Evolutionary conservation across 2,113 vertebrate genomes (phyloP).

Genomic region (Apodemus speciosus): DNA sequence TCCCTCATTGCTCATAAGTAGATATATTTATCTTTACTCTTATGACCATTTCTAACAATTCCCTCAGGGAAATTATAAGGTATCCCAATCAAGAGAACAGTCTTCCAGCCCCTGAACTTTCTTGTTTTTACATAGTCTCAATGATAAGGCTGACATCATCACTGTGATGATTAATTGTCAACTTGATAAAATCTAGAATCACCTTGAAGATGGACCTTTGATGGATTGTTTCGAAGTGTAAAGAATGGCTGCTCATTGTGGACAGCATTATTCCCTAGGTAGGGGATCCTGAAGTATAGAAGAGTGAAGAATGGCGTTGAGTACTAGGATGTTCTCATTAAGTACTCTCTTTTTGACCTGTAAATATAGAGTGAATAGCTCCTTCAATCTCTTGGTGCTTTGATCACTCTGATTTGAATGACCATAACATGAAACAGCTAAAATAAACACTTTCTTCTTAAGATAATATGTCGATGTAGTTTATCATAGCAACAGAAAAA

Average conservation of each 20-base stretch:
- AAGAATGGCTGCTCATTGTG: not conserved
- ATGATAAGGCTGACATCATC: not conserved
- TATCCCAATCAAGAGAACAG: not conserved
- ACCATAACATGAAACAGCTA: not conserved
- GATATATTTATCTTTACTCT: not conserved
- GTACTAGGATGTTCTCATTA: not conserved
- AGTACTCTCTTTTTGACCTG: not conserved
- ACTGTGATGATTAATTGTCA: not conserved
- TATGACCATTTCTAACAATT: not conserved
- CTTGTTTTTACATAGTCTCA: not conserved
- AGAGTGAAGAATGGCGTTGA: not conserved
- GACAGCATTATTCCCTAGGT: not conserved
- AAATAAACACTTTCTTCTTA: not conserved
- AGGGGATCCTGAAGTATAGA: not conserved
- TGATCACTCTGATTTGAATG: not conserved
- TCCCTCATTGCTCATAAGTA: not conserved
- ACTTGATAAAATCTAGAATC: not conserved
- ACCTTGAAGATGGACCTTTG: not conserved
- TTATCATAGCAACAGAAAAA: not conserved
- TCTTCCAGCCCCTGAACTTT: not conserved
- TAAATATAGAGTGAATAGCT: not conserved
- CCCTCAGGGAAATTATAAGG: not conserved
- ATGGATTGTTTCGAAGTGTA: not conserved
- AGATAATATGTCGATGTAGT: not conserved
- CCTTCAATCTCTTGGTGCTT: not conserved